phyloP scores from a whole-genome alignment of 2,888 invertebrate species.

The Nomada flava region DNA sequence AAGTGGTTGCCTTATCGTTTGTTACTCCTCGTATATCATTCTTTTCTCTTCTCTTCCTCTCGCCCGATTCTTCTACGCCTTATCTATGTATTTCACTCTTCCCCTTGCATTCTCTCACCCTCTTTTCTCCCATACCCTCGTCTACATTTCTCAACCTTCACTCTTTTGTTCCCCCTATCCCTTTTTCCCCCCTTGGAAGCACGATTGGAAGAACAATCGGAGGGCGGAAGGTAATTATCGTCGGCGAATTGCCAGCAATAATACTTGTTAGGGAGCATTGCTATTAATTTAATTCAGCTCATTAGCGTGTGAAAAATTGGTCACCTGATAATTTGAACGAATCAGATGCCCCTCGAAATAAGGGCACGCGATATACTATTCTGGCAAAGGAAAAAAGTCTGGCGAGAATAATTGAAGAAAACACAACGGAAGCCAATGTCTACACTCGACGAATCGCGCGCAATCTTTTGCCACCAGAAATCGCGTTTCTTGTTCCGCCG shows the following conservation, averaged over 20 bases:
- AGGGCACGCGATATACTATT: background rate
- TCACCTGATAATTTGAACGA: background rate
- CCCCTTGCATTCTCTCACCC: background rate
- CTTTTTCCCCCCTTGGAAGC: constrained; percentile 11
- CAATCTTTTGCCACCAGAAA: constrained; percentile 48
- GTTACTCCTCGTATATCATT: constrained; percentile 32
- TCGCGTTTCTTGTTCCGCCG: constrained; percentile 43
- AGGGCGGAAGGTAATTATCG: constrained; percentile 16
- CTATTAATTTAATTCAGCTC: constrained; percentile 20
- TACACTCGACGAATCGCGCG: constrained; percentile 19
- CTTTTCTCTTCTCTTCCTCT: constrained; percentile 12
- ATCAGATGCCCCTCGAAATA: background rate
- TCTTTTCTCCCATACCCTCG: background rate
- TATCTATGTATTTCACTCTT: constrained; percentile 28
- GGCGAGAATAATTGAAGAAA: background rate
- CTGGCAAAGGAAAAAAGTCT: background rate
- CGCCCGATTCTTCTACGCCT: constrained; percentile 10
- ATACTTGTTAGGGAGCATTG: constrained; percentile 10
- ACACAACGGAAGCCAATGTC: constrained; percentile 39
- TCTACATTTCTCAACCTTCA: constrained; percentile 14
- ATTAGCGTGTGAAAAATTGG: constrained; percentile 8
- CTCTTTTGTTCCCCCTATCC: background rate
- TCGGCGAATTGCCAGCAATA: constrained; percentile 4
- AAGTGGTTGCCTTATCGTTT: constrained; percentile 29
- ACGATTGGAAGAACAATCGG: constrained; percentile 1